Conservation (phyloP, 1,140 invertebrate genomes). For the Coelopa frigida region DNA sequence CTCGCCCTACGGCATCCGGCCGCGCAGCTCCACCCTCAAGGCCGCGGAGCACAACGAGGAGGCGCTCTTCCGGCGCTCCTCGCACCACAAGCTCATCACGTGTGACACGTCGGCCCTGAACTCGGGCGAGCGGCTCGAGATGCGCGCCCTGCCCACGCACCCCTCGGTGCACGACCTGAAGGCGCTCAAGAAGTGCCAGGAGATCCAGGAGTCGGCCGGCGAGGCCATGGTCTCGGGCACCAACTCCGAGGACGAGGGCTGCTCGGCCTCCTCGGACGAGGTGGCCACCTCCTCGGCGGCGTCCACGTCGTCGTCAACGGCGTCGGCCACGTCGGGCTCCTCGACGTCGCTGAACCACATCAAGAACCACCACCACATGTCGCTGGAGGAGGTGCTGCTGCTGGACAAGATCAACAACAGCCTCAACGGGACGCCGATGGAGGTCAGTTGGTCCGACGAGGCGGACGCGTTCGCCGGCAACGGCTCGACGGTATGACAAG, state of each 20-base stretch:
- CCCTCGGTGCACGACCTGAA: slow-evolving; percentile 24
- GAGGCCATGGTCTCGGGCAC: slow-evolving; percentile 54
- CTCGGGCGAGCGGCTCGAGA: slow-evolving; percentile 16
- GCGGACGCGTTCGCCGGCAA: slow-evolving; percentile 25
- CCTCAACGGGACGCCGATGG: slow-evolving; percentile 44
- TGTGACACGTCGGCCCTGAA: slow-evolving; percentile 24
- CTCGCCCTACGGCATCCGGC: slow-evolving; percentile 28
- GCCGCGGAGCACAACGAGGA: slow-evolving; percentile 1
- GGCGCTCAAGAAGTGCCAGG: slow-evolving; percentile 43
- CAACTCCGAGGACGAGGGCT: slow-evolving; percentile 52
- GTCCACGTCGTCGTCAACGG: slow-evolving; percentile 24
- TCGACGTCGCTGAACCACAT: slow-evolving; percentile 20
- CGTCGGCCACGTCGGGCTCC: slow-evolving; percentile 9
- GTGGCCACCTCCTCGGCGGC: slow-evolving; percentile 27
- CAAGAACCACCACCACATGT: slow-evolving; percentile 26
- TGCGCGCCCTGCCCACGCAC: slow-evolving; percentile 15
- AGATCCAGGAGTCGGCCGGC: slow-evolving; percentile 58
- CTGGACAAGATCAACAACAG: slow-evolving; percentile 27
- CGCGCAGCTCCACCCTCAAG: slow-evolving; percentile 32
- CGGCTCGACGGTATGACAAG: slow-evolving; percentile 21
- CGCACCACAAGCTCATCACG: slow-evolving; percentile 21
- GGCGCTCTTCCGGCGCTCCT: slow-evolving; percentile 1
- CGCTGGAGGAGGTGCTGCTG: slow-evolving; percentile 36
- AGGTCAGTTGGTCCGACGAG: slow-evolving; percentile 47
- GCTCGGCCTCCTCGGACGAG: slow-evolving; percentile 42